Evolutionary conservation across 53 echinoderm and acorn worm species (phyloP).

Genomic region (Temnopleurus reevesii): DNA sequence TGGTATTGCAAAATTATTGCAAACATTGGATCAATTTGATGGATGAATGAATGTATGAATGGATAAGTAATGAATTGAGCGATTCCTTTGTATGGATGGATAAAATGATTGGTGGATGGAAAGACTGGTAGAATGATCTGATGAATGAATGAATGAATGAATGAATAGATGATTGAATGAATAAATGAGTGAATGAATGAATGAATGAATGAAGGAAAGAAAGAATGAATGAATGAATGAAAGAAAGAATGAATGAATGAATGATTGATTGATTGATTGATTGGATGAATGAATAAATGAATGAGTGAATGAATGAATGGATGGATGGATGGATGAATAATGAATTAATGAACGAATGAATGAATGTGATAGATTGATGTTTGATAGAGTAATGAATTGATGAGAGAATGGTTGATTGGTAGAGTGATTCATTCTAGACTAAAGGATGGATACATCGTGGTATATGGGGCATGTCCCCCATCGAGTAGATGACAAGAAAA

Average conservation of each 20-base stretch:
- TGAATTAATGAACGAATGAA: no score
- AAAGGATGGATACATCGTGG: no score
- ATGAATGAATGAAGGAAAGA: no score
- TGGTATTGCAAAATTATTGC: not conserved
- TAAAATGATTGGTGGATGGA: not conserved
- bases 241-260: not conserved
- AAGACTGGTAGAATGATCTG: not conserved
- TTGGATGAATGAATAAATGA: not conserved
- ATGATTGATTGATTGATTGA: no score
- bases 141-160: not conserved
- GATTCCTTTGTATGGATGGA: no score
- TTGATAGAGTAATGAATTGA: no score
- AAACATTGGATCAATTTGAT: not conserved
- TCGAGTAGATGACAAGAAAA: no score
- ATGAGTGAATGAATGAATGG: not conserved
- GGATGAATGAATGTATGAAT: not conserved
- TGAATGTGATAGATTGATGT: no score
- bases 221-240: not conserved
- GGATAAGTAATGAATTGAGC: not conserved
- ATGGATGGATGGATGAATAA: not conserved
- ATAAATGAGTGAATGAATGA: no score
- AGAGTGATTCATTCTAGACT: no score
- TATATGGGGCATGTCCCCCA: no score
- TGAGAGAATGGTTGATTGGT: no score
- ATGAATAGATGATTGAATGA: not conserved